Conservation (phyloP, 2,113 vertebrate genomes). For the Cryptomyrus ogoouensis region DNA sequence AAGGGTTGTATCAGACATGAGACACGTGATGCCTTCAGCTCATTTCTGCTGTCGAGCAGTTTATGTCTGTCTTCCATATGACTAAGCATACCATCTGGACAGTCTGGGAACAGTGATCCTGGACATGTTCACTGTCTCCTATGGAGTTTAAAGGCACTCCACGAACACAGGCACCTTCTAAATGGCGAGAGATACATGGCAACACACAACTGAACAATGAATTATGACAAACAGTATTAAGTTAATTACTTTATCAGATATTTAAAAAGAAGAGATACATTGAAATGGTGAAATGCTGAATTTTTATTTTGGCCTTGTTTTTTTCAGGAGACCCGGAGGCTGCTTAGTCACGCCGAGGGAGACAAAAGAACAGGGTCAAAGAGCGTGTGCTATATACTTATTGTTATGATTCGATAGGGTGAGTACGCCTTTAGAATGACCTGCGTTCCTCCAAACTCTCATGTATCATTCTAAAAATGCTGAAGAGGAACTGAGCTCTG, state of each 20-base stretch:
- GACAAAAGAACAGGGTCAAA: neutral
- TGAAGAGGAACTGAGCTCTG: slow-evolving; percentile 27
- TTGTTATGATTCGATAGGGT: neutral
- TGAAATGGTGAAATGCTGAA: neutral
- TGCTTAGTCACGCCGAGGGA: neutral
- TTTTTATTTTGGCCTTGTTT: neutral
- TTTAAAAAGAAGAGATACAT: neutral
- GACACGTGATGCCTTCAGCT: neutral
- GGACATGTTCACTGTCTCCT: neutral
- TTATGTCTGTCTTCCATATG: neutral
- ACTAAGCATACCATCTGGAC: neutral
- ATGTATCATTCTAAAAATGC: slow-evolving; percentile 47
- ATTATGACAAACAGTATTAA: neutral
- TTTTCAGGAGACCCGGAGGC: neutral
- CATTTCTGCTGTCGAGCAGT: neutral
- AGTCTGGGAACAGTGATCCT: neutral
- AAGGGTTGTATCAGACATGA: neutral
- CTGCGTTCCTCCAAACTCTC: slow-evolving; percentile 47
- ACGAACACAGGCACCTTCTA: neutral
- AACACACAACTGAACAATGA: neutral
- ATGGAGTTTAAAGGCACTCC: neutral
- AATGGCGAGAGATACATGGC: neutral
- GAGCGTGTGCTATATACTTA: neutral
- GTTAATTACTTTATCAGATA: neutral
- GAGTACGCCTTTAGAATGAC: slow-evolving; percentile 29